phyloP scores from a whole-genome alignment of 1,140 invertebrate genomes.

The Hylyphantes graminicola region DNA sequence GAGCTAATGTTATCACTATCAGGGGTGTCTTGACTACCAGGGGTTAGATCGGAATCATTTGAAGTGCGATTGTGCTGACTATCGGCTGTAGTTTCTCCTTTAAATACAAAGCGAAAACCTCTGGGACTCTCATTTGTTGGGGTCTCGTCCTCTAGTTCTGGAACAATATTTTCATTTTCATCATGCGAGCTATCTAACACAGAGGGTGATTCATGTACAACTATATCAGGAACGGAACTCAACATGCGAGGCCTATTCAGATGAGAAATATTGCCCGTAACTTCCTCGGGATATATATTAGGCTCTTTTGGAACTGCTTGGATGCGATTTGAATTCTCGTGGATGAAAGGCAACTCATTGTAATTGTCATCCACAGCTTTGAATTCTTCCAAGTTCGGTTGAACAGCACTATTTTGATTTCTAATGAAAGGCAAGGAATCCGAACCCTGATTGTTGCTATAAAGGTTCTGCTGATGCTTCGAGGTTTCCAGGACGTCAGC shows the following conservation, averaged over 20 bases:
- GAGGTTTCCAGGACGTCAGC: background rate
- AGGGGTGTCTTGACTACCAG: background rate
- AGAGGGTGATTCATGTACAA: constrained; percentile 34
- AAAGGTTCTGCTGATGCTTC: no score
- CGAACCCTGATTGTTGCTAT: no score
- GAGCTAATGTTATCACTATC: background rate
- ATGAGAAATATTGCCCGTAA: background rate
- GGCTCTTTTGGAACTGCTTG: background rate
- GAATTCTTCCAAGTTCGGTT: background rate
- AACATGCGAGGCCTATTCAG: background rate
- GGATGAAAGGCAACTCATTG: background rate
- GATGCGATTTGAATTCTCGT: background rate
- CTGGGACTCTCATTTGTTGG: background rate
- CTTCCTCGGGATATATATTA: background rate
- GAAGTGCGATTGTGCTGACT: background rate
- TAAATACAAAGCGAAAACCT: constrained; percentile 49
- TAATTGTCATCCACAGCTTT: constrained; percentile 8
- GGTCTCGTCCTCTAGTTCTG: background rate
- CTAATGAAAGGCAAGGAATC: no score
- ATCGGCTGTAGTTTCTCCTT: constrained; percentile 1
- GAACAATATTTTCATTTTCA: constrained; percentile 20
- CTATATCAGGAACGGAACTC: constrained; percentile 23
- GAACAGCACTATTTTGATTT: no score
- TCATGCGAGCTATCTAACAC: constrained; percentile 6
- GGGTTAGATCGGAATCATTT: background rate